Evolutionary conservation across 2,113 vertebrate species (phyloP).

Genomic region (Corythaeola cristata): DNA sequence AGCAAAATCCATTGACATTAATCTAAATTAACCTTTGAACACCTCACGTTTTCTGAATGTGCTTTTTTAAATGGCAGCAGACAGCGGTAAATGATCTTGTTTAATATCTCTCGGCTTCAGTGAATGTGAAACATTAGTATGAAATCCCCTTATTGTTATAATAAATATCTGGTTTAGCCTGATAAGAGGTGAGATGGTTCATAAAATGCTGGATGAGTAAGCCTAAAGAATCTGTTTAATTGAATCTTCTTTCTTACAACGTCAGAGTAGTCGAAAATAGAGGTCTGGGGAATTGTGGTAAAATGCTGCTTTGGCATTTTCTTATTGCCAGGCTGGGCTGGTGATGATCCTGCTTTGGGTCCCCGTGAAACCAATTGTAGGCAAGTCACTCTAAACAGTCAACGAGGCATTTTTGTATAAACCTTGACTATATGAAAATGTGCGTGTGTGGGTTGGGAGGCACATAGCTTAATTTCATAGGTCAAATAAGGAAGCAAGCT

Average conservation of each 20-base stretch:
- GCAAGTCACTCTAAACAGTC: background rate
- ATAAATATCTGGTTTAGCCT: conserved; percentile 73
- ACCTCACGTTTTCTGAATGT: conserved; percentile 39
- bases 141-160: conserved; percentile 70
- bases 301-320: conserved; percentile 46
- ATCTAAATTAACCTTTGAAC: conserved; percentile 61
- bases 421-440: background rate
- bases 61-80: conserved; percentile 45
- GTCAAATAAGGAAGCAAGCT: conserved; percentile 15
- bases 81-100: conserved; percentile 60
- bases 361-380: conserved; percentile 42
- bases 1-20: conserved; percentile 49
- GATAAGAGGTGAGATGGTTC: conserved; percentile 73
- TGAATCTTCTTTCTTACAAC: conserved; percentile 64
- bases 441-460: background rate
- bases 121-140: conserved; percentile 58
- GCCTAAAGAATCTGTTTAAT: conserved; percentile 70
- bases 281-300: conserved; percentile 57
- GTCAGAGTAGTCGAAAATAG: conserved; percentile 38
- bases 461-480: conserved; percentile 23
- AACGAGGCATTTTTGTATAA: conserved; percentile 21
- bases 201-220: conserved; percentile 69
- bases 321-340: background rate
- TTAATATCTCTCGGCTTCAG: conserved; percentile 60
- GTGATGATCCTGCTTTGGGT: background rate